Conservation (phyloP, 2,888 invertebrate genomes). For the Dicyrtomina minuta region DNA sequence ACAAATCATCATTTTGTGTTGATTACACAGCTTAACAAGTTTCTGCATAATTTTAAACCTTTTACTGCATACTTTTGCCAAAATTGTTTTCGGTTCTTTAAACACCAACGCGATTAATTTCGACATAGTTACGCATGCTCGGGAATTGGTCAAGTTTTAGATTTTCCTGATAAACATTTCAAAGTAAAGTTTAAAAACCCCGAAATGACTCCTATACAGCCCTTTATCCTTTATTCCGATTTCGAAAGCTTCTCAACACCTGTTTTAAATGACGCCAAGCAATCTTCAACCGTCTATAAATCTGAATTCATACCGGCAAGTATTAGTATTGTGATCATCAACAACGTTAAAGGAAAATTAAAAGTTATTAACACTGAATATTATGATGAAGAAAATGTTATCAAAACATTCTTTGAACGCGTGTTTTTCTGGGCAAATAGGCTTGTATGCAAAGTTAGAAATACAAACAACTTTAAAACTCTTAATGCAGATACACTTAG, state of each 20-base stretch:
- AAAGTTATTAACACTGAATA: not conserved
- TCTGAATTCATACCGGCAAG: not conserved
- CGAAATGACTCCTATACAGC: not conserved
- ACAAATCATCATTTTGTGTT: constrained; percentile 2
- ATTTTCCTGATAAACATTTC: not conserved
- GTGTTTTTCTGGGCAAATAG: constrained; percentile 3
- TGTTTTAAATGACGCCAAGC: not conserved
- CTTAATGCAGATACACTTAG: too few relatives aligned
- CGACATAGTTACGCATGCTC: not conserved
- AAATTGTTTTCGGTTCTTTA: not conserved
- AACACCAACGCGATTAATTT: not conserved
- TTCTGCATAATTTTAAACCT: not conserved
- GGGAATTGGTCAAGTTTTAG: not conserved
- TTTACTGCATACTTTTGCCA: not conserved
- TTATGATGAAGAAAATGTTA: constrained; percentile 10
- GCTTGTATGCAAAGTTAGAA: not conserved
- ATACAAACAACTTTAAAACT: too few relatives aligned
- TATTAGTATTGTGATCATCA: constrained; percentile 2
- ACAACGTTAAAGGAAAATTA: not conserved
- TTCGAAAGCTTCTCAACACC: not conserved
- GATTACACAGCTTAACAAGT: not conserved
- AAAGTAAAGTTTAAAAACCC: not conserved
- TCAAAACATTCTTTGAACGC: not conserved
- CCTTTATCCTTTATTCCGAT: not conserved
- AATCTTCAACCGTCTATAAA: not conserved